A percentile compares a stretch with the other conserved stretches of the same genome.
phyloP scores from a whole-genome alignment of 2,797 vertebrate species.

The Xenopus petersii region DNA sequence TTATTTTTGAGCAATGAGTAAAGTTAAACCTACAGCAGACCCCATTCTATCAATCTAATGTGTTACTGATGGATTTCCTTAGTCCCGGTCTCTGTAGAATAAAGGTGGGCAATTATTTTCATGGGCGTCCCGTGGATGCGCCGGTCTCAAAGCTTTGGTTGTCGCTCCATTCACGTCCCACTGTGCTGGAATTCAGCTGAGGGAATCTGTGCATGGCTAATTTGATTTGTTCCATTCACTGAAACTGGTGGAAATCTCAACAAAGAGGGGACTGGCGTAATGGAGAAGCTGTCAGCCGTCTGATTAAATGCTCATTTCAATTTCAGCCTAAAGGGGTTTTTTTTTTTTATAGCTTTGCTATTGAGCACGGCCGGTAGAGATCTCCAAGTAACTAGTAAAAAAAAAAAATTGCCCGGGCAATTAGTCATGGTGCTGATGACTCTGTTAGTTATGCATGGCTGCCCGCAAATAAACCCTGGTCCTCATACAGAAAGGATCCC shows the following conservation, averaged over 20 bases:
- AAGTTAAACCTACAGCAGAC: not conserved
- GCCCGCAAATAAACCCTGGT: conserved; percentile 53
- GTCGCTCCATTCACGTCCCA: conserved; percentile 24
- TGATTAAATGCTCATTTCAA: conserved; percentile 73
- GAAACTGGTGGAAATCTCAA: conserved; percentile 62
- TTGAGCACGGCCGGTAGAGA: conserved; percentile 58
- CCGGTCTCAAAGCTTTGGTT: not conserved
- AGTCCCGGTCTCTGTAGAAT: not conserved
- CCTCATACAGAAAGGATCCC: conserved; percentile 14
- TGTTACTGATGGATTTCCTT: not conserved
- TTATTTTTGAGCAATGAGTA: too few relatives aligned
- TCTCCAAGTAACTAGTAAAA: conserved; percentile 56
- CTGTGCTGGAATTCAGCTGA: conserved; percentile 39
- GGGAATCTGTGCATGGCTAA: conserved; percentile 72
- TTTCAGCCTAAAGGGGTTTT: conserved; percentile 61
- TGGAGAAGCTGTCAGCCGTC: conserved; percentile 71
- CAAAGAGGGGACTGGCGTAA: conserved; percentile 67
- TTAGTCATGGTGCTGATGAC: conserved; percentile 64
- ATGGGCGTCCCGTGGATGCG: not conserved
- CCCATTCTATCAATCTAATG: not conserved
- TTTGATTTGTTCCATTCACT: conserved; percentile 76
- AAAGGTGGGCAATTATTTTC: conserved; percentile 16
- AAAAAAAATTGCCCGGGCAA: conserved; percentile 57
- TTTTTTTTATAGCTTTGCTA: conserved; percentile 51
- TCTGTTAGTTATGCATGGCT: conserved; percentile 60